Evolutionary conservation across 2,113 vertebrate genomes (phyloP).

Genomic region (Henicopernis longicauda): DNA sequence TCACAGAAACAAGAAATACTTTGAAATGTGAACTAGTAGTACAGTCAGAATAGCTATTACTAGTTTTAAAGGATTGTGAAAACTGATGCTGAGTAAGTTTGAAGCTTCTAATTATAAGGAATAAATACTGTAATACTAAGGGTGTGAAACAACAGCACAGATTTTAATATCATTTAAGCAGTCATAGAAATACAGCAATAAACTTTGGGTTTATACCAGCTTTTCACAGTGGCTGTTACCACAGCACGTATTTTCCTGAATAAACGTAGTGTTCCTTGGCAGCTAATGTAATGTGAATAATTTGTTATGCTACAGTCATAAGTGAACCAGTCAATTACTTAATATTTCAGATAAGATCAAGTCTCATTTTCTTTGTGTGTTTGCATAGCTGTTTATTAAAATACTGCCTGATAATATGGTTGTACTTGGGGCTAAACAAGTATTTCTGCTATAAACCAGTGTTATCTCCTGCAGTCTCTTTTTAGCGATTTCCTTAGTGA

Average conservation of each 20-base stretch:
- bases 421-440: not conserved
- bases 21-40: not conserved
- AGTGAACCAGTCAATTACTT: not conserved
- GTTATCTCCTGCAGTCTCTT: not conserved
- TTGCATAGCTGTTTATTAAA: not conserved
- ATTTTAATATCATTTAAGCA: not conserved
- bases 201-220: not conserved
- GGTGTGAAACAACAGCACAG: not conserved
- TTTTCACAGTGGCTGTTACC: not conserved
- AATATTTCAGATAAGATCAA: not conserved
- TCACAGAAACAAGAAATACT: not conserved
- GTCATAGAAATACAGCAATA: not conserved
- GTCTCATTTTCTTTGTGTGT: not conserved
- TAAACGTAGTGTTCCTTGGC: not conserved
- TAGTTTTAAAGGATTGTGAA: conserved; percentile 12
- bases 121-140: not conserved
- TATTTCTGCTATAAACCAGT: not conserved
- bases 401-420: not conserved
- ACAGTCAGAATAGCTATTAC: not conserved
- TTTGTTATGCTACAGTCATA: not conserved
- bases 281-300: not conserved
- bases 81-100: not conserved
- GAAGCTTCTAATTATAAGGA: not conserved
- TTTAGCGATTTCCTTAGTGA: not conserved
- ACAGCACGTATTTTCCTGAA: not conserved